Conservation (phyloP, 2,113 vertebrate genomes). For the Pseudorhombus dupliciocellatus region DNA sequence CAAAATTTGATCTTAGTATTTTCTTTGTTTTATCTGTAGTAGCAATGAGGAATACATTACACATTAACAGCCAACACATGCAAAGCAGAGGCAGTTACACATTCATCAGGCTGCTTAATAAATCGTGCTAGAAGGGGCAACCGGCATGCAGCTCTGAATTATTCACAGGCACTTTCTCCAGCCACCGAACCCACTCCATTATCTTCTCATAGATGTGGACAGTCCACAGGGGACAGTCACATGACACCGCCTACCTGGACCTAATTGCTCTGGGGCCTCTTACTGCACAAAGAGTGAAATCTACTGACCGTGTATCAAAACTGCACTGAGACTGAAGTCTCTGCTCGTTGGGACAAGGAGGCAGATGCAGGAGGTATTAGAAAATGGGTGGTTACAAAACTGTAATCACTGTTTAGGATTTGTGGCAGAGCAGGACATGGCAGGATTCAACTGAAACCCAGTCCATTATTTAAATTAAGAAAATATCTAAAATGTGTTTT, state of each 20-base stretch:
- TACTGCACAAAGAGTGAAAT: constrained; percentile 47
- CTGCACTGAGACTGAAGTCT: constrained; percentile 3
- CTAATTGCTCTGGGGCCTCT: constrained; percentile 66
- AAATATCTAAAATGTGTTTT: not conserved
- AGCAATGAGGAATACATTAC: constrained; percentile 1
- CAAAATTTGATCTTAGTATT: not conserved
- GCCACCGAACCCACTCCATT: constrained; percentile 77
- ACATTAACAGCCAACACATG: constrained; percentile 26
- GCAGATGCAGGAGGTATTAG: not conserved
- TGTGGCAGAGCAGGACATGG: not conserved
- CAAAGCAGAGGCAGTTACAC: constrained; percentile 29
- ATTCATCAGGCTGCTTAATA: constrained; percentile 53
- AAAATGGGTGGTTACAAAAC: not conserved
- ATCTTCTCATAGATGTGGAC: constrained; percentile 72
- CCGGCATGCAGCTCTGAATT: constrained; percentile 73
- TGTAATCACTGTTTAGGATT: not conserved
- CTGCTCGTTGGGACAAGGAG: constrained; percentile 5
- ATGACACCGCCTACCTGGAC: constrained; percentile 74
- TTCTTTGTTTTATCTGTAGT: not conserved
- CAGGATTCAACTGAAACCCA: not conserved
- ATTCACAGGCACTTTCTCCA: constrained; percentile 82
- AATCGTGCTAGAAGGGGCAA: constrained; percentile 36
- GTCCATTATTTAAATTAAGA: not conserved
- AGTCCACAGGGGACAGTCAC: constrained; percentile 70
- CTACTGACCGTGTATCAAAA: constrained; percentile 39